Evolutionary conservation across 2,888 invertebrate species (phyloP), one percentile per base, ranked within the genome.

Genomic region (Polia nebulosa): DNA sequence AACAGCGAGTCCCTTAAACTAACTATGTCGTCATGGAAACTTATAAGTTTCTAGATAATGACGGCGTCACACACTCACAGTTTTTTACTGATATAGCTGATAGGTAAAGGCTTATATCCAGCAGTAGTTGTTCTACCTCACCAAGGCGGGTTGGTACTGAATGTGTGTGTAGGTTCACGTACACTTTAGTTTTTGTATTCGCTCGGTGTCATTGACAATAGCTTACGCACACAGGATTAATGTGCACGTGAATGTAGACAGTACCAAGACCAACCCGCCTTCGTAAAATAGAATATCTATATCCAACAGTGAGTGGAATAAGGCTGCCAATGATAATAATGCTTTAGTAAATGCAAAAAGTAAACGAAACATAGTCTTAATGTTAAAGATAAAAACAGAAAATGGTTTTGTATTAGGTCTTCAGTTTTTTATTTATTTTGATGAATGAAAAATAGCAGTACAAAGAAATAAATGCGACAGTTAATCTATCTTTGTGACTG

Each of bases 401-500:
- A 47, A 53, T 20, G 20, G 32, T 44, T 75, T 32, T 44, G 13
- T 36, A 51, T 51, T 20, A 49, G 25, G 53, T 41, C 20, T 51
- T 53, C 27, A 53, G 76, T 47, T 53, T 36, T 52, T 51, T 51
- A 39, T 56, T 45, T 44, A 44, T 45, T 73, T 77, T 77, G 78
- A 72, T 32, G 78, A 55, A 74, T 72, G 78, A 59, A 66, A 78
- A 75, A 73, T 39, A 57, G 5, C 53, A 45, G 13, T 9, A 29
- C 56, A 65, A 75, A 65, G 59, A 59, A 72, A 78, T 53, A 78
- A 72, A 73, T 39, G 51, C 36, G 56, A 78, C 75, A 66, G 66
- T 73, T 78, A 73, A 75, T 75, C 66, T 75, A 66, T 78, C 74
- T 78, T 57, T 60, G 59, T 66, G 75, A 73, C 74, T 53, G 75